phyloP scores from a whole-genome alignment of 2,797 vertebrate genomes.

The Synanceia verrucosa region DNA sequence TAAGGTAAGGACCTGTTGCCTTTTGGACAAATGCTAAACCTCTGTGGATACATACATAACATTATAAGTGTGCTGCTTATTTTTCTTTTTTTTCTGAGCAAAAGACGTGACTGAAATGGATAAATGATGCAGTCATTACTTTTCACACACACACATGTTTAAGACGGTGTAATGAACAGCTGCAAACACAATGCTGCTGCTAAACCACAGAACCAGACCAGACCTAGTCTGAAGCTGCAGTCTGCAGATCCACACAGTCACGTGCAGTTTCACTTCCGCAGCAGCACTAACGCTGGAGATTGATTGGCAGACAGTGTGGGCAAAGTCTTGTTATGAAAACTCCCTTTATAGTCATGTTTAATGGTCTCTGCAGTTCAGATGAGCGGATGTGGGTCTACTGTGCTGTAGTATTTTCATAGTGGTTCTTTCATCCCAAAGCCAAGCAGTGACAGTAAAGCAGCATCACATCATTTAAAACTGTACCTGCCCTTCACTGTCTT shows the following conservation, averaged over 20 bases:
- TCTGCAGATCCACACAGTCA: constrained; percentile 6
- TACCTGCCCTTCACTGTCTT: not conserved
- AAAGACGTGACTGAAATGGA: not conserved
- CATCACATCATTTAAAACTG: not conserved
- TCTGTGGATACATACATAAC: not conserved
- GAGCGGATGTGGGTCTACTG: not conserved
- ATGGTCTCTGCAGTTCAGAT: not conserved
- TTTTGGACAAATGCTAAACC: not conserved
- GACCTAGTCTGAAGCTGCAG: constrained; percentile 1
- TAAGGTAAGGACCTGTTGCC: constrained; percentile 84
- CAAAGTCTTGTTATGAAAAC: constrained; percentile 10
- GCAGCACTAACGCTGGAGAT: not conserved
- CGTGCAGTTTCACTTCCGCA: constrained; percentile 32
- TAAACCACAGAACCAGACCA: not conserved
- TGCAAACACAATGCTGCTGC: not conserved
- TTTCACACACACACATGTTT: not conserved
- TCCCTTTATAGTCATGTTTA: not conserved
- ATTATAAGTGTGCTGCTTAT: too few species aligned
- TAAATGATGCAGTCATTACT: not conserved
- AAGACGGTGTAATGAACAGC: not conserved
- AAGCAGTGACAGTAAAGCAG: not conserved
- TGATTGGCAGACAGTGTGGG: not conserved
- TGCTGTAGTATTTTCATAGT: not conserved
- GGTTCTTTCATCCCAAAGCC: not conserved
- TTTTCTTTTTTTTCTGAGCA: not conserved